Percentiles rank a stretch among this genome's conserved stretches.
Evolutionary conservation across 2,797 vertebrate species (phyloP).

Genomic region (Rhinichthys osculus): DNA sequence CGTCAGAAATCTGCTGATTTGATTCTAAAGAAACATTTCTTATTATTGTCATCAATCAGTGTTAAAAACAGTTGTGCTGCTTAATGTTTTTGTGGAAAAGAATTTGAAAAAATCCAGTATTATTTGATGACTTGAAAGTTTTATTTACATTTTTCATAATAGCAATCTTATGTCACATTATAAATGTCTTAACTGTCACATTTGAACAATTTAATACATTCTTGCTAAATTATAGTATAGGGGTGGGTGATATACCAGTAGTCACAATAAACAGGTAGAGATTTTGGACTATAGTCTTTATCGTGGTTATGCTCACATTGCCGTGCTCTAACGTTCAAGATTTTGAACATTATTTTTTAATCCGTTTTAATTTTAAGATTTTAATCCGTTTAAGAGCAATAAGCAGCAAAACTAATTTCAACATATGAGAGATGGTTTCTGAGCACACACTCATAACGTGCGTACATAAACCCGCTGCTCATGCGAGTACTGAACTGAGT

Average conservation of each 20-base stretch:
- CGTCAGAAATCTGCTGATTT: not conserved
- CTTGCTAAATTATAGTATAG: not conserved
- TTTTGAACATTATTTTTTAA: too few relatives aligned
- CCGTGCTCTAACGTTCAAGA: not conserved
- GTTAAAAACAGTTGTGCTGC: not conserved
- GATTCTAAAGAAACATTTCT: not conserved
- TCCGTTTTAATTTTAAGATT: not conserved
- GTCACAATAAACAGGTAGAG: not conserved
- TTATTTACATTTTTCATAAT: not conserved
- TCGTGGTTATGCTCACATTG: not conserved
- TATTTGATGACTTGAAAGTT: not conserved
- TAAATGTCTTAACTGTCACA: not conserved
- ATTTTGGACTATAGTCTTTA: not conserved
- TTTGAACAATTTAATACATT: not conserved
- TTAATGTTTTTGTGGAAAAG: not conserved
- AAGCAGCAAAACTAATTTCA: not conserved
- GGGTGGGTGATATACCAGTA: not conserved
- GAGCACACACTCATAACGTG: not conserved
- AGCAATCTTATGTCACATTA: not conserved
- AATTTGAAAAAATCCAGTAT: not conserved
- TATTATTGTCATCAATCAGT: not conserved
- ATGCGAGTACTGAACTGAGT: not conserved
- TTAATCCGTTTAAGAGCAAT: not conserved
- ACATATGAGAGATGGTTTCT: not conserved
- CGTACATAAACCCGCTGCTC: not conserved